phyloP scores from a whole-genome alignment of 2,113 vertebrate species.

The Phalacrocorax brasilianus region DNA sequence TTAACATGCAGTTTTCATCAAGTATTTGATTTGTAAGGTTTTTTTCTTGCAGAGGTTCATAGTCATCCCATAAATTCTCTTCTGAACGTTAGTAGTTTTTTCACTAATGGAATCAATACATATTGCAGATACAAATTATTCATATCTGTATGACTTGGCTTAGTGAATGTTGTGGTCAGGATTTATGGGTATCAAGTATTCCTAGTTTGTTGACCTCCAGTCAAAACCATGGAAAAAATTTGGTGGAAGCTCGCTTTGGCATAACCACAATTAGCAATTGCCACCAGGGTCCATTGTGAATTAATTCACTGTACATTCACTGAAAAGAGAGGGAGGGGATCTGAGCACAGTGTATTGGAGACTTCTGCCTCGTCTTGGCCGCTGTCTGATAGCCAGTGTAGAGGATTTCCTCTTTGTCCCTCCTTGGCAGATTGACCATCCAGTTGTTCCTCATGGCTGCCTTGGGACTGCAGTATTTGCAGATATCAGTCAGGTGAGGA shows the following conservation, averaged over 20 bases:
- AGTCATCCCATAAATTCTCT: background rate
- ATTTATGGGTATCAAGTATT: background rate
- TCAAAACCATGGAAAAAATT: background rate
- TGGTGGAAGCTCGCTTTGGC: background rate
- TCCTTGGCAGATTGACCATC: background rate
- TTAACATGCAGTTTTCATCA: background rate
- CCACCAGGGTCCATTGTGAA: background rate
- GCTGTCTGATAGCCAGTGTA: rapidly evolving
- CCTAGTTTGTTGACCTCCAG: background rate
- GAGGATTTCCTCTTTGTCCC: background rate
- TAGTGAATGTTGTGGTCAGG: background rate
- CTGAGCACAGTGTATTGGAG: rapidly evolving
- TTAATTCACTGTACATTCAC: rapidly evolving
- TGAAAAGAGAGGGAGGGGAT: background rate
- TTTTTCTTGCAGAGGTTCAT: background rate
- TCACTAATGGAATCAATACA: background rate
- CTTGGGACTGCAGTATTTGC: background rate
- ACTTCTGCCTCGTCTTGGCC: background rate
- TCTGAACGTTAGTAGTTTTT: background rate
- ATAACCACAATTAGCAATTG: background rate
- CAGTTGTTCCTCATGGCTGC: rapidly evolving
- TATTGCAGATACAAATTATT: background rate
- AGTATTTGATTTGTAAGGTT: background rate
- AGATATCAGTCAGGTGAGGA: background rate
- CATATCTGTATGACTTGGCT: background rate